Conservation (phyloP, 35 echinoderm and acorn worm genomes). For the Ophiothrix spiculata region DNA sequence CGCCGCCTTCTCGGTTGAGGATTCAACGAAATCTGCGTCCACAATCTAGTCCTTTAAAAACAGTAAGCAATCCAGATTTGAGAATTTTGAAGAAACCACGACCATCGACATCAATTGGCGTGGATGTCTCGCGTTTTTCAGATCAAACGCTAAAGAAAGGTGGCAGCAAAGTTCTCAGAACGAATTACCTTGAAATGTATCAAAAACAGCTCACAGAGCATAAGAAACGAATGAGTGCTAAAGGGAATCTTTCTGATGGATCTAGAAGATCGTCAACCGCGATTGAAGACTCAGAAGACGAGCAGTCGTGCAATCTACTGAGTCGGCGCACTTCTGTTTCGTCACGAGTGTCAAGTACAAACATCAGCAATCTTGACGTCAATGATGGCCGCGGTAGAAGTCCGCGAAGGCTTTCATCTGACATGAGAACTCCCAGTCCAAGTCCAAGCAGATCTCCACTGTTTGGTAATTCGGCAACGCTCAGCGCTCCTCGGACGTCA, state of each 20-base stretch:
- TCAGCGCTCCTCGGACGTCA: neutral
- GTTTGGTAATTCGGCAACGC: no score
- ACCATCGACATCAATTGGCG: conserved; percentile 17
- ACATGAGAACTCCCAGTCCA: no score
- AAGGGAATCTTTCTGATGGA: neutral
- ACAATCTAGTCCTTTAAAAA: conserved; percentile 28
- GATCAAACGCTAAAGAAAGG: conserved; percentile 11
- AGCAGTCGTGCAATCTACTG: no score
- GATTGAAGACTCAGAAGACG: no score
- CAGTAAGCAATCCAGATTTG: neutral
- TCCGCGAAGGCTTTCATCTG: no score
- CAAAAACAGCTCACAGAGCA: conserved; percentile 55
- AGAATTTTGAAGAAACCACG: conserved; percentile 28
- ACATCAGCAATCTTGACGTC: no score
- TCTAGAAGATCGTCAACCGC: conserved; percentile 9
- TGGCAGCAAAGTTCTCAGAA: conserved; percentile 68
- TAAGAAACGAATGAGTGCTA: conserved; percentile 44
- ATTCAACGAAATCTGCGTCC: conserved; percentile 16
- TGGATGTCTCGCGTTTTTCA: no score
- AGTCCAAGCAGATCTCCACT: no score
- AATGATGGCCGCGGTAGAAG: no score
- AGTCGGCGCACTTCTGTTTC: no score
- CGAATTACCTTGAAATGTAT: conserved; percentile 68
- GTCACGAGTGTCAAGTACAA: no score
- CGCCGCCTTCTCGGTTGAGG: conserved; percentile 8